Percentiles rank a stretch among this genome's conserved stretches.
Conservation (phyloP, 2,888 invertebrate species). For the Ariolimax columbianus region DNA sequence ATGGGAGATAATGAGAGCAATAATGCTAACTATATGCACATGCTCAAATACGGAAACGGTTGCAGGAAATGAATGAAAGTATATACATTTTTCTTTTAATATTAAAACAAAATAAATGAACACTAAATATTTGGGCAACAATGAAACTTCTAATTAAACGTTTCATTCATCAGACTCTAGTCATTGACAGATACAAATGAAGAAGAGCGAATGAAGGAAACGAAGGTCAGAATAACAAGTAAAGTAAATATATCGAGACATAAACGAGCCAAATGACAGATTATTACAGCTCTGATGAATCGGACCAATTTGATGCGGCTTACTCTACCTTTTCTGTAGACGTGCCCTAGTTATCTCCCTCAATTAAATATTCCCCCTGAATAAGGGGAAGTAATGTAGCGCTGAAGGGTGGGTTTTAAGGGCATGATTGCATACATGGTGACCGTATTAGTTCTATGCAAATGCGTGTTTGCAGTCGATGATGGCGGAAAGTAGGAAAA, state of each 20-base stretch:
- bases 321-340: neutral
- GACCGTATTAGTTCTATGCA: conserved; percentile 27
- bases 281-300: neutral
- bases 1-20: too few relatives aligned
- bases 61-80: too few relatives aligned
- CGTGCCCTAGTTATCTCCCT: neutral
- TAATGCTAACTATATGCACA: too few relatives aligned
- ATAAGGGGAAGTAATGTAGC: conserved; percentile 1
- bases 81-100: too few relatives aligned
- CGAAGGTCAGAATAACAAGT: too few relatives aligned
- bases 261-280: neutral
- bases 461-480: conserved; percentile 26
- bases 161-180: too few relatives aligned
- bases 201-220: too few relatives aligned
- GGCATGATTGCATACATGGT: conserved; percentile 27
- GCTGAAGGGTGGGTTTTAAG: conserved; percentile 4
- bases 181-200: too few relatives aligned
- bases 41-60: too few relatives aligned
- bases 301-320: neutral
- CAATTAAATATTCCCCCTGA: neutral
- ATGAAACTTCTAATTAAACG: too few relatives aligned
- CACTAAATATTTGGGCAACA: too few relatives aligned
- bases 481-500: neutral
- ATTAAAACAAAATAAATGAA: too few relatives aligned
- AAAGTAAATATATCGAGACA: neutral